Evolutionary conservation across 2,888 invertebrate genomes (phyloP).

Genomic region (Prenolepis imparis): DNA sequence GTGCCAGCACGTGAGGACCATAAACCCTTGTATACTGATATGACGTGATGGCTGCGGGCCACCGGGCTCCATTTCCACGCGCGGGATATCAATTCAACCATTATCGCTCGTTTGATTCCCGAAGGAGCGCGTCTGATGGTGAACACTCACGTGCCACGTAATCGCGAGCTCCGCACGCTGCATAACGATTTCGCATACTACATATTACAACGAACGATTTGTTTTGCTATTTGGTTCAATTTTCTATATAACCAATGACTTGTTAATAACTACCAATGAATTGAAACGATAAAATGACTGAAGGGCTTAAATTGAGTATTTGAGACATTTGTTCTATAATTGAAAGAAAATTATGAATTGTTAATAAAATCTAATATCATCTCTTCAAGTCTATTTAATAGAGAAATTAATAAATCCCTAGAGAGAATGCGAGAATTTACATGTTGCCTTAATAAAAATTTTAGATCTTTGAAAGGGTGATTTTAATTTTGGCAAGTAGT

Average conservation of each 20-base stretch:
- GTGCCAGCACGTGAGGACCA: slow-evolving; percentile 73
- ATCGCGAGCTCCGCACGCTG: slow-evolving; percentile 17
- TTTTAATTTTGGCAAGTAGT: not conserved
- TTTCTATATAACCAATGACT: not conserved
- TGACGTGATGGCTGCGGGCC: slow-evolving; percentile 59
- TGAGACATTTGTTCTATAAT: not conserved
- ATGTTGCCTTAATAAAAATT: not conserved
- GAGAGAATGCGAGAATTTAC: not conserved
- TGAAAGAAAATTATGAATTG: not conserved
- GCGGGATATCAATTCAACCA: slow-evolving; percentile 71
- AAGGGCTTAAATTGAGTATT: not conserved
- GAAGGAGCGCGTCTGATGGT: slow-evolving; percentile 39
- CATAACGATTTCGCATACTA: slow-evolving; percentile 42
- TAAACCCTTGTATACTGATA: slow-evolving; percentile 74
- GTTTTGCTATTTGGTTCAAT: slow-evolving; percentile 1
- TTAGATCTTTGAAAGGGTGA: not conserved
- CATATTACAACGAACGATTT: slow-evolving; percentile 12
- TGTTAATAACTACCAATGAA: not conserved
- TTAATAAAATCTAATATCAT: not conserved
- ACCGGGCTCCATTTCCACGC: slow-evolving; percentile 63
- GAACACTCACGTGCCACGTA: slow-evolving; percentile 53
- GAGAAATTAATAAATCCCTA: not conserved
- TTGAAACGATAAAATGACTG: not conserved
- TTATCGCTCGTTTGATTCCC: slow-evolving; percentile 68
- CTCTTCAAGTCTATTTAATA: not conserved